Base-by-base conservation (phyloP, 2,888 invertebrate species). In the Xestia ashworthii region DNA sequence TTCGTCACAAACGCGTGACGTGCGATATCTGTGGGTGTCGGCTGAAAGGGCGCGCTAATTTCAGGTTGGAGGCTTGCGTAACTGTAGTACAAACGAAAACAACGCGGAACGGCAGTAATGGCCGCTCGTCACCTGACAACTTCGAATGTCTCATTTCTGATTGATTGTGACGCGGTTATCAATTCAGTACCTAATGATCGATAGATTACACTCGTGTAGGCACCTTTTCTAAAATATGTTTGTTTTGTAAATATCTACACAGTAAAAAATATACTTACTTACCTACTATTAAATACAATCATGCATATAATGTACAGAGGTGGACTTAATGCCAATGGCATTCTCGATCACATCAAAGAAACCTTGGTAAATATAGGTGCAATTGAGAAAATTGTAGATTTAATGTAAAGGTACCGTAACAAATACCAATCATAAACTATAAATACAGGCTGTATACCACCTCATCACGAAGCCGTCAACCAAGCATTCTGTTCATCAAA, bases 41-140 rank as follows among this genome's bases (percentile, higher is more conserved):
- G 88, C 90, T 89, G 89, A 92, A 93, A 93, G 92, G 91, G 91
- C 91, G 91, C 78, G 90, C 92, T 92, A 92, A 92, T 90, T 92
- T 92, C 91, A 89, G 91, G 87, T 85, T 82, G 74, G 84, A 85
- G 72, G 82, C 88, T 92, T 93, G 90, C 92, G 91, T 90, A 93
- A 93, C 82, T 82, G 90, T 93, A 92, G 92, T 92, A 93, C 92
- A 92, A 90, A 92, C 91, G 92, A 90, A 90, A 91, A 89, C 91
- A 91, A 93, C 92, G 93, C 92, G 92, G 92, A 92, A 92, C 90
- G 89, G 85, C 82, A 85, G 69, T 74, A 81, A 84, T 83, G 82
- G 70, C 84, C 71, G 80, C 75, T 84, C 82, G 84, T 88, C 89
- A 87, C 84, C 86, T 85, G 81, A 85, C 84, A 78, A 73, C 74